Percentiles rank a stretch among this genome's conserved stretches.
Evolutionary conservation across 1,140 invertebrate species (phyloP).

Genomic region (Hylaeus volcanicus): DNA sequence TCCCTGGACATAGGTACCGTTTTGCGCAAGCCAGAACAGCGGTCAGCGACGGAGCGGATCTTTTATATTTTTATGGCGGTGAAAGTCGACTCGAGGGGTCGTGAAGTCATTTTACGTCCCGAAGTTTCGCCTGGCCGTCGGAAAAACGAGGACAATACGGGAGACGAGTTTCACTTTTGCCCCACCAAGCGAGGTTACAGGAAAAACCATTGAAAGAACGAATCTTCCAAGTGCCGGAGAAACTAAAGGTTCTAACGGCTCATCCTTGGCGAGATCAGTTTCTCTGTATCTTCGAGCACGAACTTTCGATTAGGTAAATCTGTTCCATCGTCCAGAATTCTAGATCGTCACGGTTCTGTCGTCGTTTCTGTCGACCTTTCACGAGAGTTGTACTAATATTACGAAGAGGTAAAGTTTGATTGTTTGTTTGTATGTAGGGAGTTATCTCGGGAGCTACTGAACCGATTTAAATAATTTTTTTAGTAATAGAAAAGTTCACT

Average conservation of each 20-base stretch:
- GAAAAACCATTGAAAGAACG: constrained; percentile 39
- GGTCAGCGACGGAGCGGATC: constrained; percentile 49
- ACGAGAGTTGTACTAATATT: too few species aligned
- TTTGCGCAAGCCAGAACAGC: constrained; percentile 73
- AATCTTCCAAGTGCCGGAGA: constrained; percentile 25
- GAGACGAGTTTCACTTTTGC: constrained; percentile 75
- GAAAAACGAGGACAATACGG: constrained; percentile 74
- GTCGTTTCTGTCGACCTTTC: neutral
- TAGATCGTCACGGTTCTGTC: neutral
- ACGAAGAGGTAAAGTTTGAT: too few species aligned
- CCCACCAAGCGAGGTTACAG: neutral
- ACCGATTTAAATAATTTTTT: too few species aligned
- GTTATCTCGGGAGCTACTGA: too few species aligned
- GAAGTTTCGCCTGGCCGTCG: constrained; percentile 63
- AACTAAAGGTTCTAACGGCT: constrained; percentile 37
- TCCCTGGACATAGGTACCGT: constrained; percentile 45
- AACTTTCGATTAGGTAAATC: neutral
- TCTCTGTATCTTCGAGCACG: neutral
- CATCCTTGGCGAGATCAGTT: constrained; percentile 18
- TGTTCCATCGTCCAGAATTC: neutral
- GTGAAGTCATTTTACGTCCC: constrained; percentile 66
- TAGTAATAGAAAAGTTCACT: too few species aligned
- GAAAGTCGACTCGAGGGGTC: constrained; percentile 76
- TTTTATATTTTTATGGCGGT: constrained; percentile 79
- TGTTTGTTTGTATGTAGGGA: too few species aligned